These are phyloP conservation scores for Cylloceria caligata DNA, from an alignment of 2,888 invertebrate genomes.

Conservation along the genomic window DNA sequence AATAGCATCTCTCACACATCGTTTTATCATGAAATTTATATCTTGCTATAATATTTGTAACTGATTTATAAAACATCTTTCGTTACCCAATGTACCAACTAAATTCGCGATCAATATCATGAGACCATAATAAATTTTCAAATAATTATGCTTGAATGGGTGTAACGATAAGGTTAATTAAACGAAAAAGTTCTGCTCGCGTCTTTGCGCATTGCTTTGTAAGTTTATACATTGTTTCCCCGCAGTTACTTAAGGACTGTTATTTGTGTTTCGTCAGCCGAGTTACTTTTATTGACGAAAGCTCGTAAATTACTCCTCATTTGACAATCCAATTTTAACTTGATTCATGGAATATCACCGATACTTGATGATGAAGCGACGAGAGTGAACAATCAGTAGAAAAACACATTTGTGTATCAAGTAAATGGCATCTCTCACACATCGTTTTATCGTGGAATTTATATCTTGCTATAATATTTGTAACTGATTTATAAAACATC, in stretches of 20 bases:
- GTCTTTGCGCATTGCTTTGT: neutral
- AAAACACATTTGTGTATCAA: constrained; percentile 16
- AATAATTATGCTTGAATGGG: neutral
- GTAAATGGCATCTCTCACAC: neutral
- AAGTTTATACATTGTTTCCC: neutral
- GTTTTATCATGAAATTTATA: constrained; percentile 7
- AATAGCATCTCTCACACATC: neutral
- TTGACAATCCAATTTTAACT: too few species aligned
- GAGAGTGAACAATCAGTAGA: neutral
- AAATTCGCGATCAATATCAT: neutral
- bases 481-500: neutral
- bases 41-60: neutral
- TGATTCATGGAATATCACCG: neutral
- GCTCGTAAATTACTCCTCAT: neutral
- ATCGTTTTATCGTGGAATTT: constrained; percentile 6
- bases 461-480: neutral
- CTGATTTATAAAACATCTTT: neutral
- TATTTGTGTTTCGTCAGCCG: too few species aligned
- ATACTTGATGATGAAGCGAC: neutral
- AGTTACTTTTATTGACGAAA: too few species aligned
- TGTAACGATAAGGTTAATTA: neutral
- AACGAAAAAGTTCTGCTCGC: constrained; percentile 3
- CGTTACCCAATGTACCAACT: neutral
- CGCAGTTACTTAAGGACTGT: too few species aligned
- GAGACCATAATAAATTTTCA: neutral